Evolutionary conservation across 1,140 invertebrate species (phyloP), one percentile per base, ranked within the genome.

Genomic region (Drosophila mojavensis): DNA sequence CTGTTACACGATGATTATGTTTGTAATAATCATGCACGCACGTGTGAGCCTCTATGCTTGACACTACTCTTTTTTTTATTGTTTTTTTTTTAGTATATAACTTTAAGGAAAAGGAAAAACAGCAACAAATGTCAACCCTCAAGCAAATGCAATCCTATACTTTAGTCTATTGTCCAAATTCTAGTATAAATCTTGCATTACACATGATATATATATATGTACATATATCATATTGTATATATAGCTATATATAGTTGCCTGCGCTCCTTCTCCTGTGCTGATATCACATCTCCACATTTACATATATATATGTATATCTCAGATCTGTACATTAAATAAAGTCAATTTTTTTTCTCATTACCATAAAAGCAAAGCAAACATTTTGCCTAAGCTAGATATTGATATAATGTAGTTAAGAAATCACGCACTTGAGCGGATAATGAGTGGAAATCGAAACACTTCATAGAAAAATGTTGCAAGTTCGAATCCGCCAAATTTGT

Each of bases 291-390:
- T 4, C 4, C 9, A n/a, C 11, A 39, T 39, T 11, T 11, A 13
- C 6, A 39, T 39, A 36, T 0, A 39, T 63, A 20, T 39, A 13
- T 51, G 17, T 43, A 20, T 10, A 39, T 11, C 6, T 56, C 41
- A 28, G 43, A 45, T 45, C 36, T 54, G 24, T 45, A 65, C 15
- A 64, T 15, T 30, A 65, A 65, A 43, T 55, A 47, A 65, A 55
- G 20, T 28, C 17, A 50, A n/a, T 33, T 50, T 51, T 62, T 59
- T 51, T 50, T 62, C 30, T 62, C 30, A 51, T 62, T 10, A 39
- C 4, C 50, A 5, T 62, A 50, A 62, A 50, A 50, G 13, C 28
- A 5, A 48, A 33, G 6, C 10, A 2, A 36, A 33, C 2, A 20
- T 7, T 54, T n/a, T 1, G 5, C 20, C 20, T 24, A 24, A 24